Conservation (phyloP, 2,888 invertebrate species). For the Xestia xanthographa region DNA sequence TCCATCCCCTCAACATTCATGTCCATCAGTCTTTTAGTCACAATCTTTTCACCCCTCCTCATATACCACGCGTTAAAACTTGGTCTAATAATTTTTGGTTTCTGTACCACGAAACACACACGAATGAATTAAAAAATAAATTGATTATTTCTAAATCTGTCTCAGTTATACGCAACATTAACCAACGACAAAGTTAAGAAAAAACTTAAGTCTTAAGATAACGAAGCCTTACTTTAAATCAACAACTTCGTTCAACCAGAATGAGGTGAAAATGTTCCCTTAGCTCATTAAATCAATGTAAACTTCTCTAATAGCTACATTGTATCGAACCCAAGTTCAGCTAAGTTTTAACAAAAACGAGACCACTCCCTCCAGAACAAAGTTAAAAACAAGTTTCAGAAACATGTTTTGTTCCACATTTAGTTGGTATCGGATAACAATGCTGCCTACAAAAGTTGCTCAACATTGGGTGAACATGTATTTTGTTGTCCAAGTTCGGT, state of each 20-base stretch:
- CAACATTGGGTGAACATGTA: constrained; percentile 5
- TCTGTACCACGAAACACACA: neutral
- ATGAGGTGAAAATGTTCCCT: constrained; percentile 20
- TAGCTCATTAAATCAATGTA: constrained; percentile 36
- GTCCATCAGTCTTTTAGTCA: too few species aligned
- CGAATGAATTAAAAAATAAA: neutral
- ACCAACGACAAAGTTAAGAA: neutral
- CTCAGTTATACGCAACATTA: neutral
- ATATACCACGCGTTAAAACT: neutral
- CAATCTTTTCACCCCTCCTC: too few species aligned
- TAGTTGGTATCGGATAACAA: constrained; percentile 32
- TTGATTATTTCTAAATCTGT: too few species aligned
- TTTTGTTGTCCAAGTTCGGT: neutral
- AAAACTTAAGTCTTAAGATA: neutral
- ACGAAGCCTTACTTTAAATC: constrained; percentile 10
- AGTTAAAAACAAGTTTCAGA: constrained; percentile 41
- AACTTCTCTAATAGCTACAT: constrained; percentile 33
- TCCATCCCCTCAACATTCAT: too few species aligned
- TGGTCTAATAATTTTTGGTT: neutral
- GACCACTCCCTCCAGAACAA: constrained; percentile 13
- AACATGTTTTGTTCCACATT: constrained; percentile 46
- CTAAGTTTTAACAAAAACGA: constrained; percentile 39
- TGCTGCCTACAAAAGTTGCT: constrained; percentile 7
- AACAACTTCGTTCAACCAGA: constrained; percentile 21
- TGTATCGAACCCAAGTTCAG: constrained; percentile 19